Evolutionary conservation across 2,113 vertebrate species (phyloP), one percentile per base, ranked within the genome.

Genomic region (Sceloporus tristichus): DNA sequence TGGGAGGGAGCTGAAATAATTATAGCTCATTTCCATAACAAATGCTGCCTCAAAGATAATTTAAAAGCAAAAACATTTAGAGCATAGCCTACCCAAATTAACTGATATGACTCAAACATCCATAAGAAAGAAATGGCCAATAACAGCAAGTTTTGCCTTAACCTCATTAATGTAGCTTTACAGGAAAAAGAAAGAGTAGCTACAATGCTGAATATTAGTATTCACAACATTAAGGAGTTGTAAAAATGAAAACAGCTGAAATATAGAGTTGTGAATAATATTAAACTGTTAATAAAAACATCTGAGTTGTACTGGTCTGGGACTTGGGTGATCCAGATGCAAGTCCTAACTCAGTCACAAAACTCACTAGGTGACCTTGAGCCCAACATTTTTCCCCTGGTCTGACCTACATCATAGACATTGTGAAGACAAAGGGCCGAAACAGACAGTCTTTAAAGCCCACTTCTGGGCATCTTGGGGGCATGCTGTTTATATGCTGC

Each of bases 11-110:
- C 62, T 14, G 4, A 86, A 93, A 81, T 93, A 94, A 96, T 96
- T 96, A 93, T 79, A 94, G 38, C 18, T 91, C 94, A 94, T 96
- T 94, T 93, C 89, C 91, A 92, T 96, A 96, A 96, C 94, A 95
- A 96, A 95, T 95, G 93, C 89, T 94, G 91, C 86, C 85, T 89
- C 92, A 27, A 94, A 95, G 95, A 93, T 85, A 92, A n/a, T 95
- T 34, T 89, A 93, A 88, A 90, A 94, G 42, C 42, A 94, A 94
- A 95, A 96, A 85, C 40, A 53, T 94, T 96, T 96, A 94, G 23
- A 94, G 93, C 27, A 96, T 85, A 94, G 93, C 91, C 48, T 89
- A 87, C 42, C 34, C 87, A 95, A 96, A 97, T 91, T 94, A 95
- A 94, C 92, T 95, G 56, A 11, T 38, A 83, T 83, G 3, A 92